Evolutionary conservation across 1,140 invertebrate species (phyloP), one percentile per base, ranked within the genome.

Genomic region (Teleopsis dalmanni): DNA sequence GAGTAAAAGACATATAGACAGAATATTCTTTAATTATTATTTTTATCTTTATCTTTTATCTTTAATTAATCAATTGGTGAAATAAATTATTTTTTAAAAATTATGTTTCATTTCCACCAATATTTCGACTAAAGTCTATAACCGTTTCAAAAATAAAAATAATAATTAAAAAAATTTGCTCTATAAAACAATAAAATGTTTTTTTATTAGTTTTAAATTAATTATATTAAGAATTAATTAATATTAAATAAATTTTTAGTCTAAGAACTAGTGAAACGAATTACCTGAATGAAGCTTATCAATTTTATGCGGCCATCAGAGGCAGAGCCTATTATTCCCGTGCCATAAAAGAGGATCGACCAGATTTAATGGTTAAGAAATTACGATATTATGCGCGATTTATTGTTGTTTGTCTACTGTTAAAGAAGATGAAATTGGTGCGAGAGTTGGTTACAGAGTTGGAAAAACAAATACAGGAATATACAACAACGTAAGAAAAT

Each of bases 321-420:
- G 88, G 88, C 40, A 76, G 95, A 59, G 89, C 88, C 4, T 98
- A 98, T 70, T 98, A 97, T 68, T 94, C 91, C 34, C 82, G 92
- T 62, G 91, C 91, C 0, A 84, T 83, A 45, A 94, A 95, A 71
- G 93, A 96, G 71, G 91, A 95, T 73, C 85, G 88, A 63, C 91
- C 90, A 53, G 94, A 97, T 70, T 73, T 98, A 50, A 95, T 97
- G 90, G 91, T 98, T 36, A 98, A 98, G 73, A 98, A 98, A 73
- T 74, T 98, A 18, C 78, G 95, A 41, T 98, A 95, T 67, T 97
- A 96, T 73, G 94, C 94, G 18, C 79, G 95, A 42, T 98, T 95
- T 71, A 97, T 97, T 60, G 92, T 97, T 21, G 94, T 97, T 13
- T 95, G 92, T 74, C 78, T 98, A 51, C 77, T 97, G 57, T 77